A percentile compares a stretch with the other conserved stretches of the same genome.
Conservation (phyloP, 2,797 vertebrate genomes). For the Dallia pectoralis region DNA sequence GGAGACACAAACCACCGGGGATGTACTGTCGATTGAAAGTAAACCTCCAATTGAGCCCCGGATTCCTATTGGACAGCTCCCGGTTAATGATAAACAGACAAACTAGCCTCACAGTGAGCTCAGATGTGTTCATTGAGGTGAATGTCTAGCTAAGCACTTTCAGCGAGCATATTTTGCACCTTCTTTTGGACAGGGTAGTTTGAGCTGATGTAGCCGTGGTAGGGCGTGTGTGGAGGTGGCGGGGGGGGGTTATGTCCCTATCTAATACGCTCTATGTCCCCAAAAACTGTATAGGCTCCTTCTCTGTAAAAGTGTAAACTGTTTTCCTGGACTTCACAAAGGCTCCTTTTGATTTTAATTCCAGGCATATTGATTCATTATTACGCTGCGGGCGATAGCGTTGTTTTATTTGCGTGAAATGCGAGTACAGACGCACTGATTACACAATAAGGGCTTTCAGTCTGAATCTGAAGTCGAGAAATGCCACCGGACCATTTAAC, state of each 20-base stretch:
- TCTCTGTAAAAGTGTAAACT: conserved; percentile 34
- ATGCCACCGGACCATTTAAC: background rate
- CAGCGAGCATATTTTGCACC: conserved; percentile 39
- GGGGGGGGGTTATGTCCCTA: conserved; percentile 40
- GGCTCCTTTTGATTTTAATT: conserved; percentile 24
- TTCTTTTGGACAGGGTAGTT: conserved; percentile 31
- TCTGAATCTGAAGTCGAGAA: conserved; percentile 41
- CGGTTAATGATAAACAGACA: conserved; percentile 8
- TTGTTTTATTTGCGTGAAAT: conserved; percentile 31
- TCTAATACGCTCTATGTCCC: conserved; percentile 52
- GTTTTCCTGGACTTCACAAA: conserved; percentile 21
- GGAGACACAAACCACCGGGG: background rate
- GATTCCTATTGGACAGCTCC: conserved; percentile 19
- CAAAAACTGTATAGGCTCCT: conserved; percentile 44
- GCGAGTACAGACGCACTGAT: conserved; percentile 41
- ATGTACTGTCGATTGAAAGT: background rate
- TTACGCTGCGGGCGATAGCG: conserved; percentile 32
- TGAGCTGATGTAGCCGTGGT: conserved; percentile 48
- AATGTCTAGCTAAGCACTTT: conserved; percentile 27
- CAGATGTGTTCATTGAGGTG: conserved; percentile 41
- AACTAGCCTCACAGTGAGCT: conserved; percentile 9
- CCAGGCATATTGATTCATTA: conserved; percentile 19
- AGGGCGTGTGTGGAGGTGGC: no score
- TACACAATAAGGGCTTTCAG: conserved; percentile 54
- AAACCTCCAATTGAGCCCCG: conserved; percentile 19